Evolutionary conservation across 2,888 invertebrate species (phyloP).

Genomic region (Prosapia bicincta): DNA sequence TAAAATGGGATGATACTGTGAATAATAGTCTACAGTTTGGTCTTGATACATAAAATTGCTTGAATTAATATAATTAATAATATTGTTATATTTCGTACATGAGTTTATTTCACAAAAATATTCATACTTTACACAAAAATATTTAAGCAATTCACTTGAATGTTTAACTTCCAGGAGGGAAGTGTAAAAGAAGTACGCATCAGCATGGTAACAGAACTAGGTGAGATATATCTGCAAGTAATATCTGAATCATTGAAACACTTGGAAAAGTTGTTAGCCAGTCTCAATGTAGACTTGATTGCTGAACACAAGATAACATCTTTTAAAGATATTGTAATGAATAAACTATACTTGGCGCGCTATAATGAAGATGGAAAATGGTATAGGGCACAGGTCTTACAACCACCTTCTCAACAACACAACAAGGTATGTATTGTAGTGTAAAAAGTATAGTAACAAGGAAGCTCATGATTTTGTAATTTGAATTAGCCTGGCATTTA

Average conservation of each 20-base stretch:
- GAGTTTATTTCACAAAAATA: no score
- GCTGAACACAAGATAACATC: not conserved
- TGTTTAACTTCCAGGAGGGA: not conserved
- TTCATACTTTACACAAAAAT: no score
- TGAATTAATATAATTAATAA: no score
- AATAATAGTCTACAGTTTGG: no score
- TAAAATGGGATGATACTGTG: no score
- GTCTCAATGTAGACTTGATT: not conserved
- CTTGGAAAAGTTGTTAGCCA: not conserved
- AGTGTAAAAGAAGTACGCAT: not conserved
- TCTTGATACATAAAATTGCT: no score
- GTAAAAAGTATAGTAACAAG: no score
- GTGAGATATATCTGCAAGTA: not conserved
- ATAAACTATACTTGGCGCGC: not conserved
- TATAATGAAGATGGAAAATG: not conserved
- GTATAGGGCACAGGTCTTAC: not conserved
- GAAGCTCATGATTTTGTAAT: no score
- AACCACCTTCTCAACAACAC: not conserved
- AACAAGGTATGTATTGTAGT: constrained; percentile 28
- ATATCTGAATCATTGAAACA: not conserved
- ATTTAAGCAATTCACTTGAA: not conserved
- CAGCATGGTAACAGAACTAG: not conserved
- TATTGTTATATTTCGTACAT: no score
- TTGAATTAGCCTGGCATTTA: no score
- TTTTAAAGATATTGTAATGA: not conserved